These are phyloP conservation scores for Microctenopoma steveboyesi DNA, from an alignment of 2,797 vertebrate species.

Conservation along the genomic window DNA sequence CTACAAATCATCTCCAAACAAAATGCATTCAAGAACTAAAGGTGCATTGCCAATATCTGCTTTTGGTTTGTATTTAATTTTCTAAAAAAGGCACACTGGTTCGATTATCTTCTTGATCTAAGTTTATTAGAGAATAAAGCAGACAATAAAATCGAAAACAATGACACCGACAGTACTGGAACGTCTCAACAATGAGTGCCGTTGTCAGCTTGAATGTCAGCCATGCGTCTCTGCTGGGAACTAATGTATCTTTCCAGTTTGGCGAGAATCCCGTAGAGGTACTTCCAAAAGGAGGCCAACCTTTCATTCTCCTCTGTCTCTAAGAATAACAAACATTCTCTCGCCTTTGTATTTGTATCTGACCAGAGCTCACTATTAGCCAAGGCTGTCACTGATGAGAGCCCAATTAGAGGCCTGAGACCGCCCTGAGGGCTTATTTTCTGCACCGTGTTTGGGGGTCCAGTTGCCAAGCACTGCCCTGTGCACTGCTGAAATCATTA, in stretches of 20 bases:
- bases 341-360: conserved; percentile 56
- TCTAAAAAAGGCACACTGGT: conserved; percentile 45
- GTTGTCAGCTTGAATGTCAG: conserved; percentile 53
- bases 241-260: conserved; percentile 54
- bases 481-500: conserved; percentile 75
- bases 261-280: conserved; percentile 43
- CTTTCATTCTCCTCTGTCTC: conserved; percentile 54
- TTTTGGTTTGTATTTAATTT: conserved; percentile 37
- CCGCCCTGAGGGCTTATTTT: conserved; percentile 64
- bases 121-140: conserved; percentile 42
- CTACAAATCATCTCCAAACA: background rate
- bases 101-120: conserved; percentile 41
- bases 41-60: conserved; percentile 27
- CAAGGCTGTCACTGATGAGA: conserved; percentile 66
- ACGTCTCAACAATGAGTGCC: conserved; percentile 50
- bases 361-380: conserved; percentile 61
- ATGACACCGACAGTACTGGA: conserved; percentile 32
- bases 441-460: conserved; percentile 67
- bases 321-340: conserved; percentile 69
- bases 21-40: conserved; percentile 15
- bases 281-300: conserved; percentile 54
- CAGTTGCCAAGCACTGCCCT: conserved; percentile 77
- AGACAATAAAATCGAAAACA: conserved; percentile 38
- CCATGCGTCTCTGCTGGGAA: conserved; percentile 57
- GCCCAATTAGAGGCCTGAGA: conserved; percentile 75